phyloP scores from a whole-genome alignment of 35 echinoderm and acorn worm genomes.

The Diadema setosum region DNA sequence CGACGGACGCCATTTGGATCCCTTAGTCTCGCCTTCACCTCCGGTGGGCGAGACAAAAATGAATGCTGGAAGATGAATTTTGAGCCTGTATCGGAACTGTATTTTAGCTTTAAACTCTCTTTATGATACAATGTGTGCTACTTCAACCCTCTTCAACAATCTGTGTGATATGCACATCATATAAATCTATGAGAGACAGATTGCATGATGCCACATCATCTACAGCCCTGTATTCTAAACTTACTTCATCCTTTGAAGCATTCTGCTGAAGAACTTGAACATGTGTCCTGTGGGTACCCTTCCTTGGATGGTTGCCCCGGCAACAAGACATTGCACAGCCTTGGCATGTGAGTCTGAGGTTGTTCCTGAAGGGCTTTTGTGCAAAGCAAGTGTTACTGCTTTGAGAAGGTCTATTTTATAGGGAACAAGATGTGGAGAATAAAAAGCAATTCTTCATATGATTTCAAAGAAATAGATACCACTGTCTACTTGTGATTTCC shows the following conservation, averaged over 20 bases:
- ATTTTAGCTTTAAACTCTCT: too few species aligned
- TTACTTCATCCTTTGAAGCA: slow-evolving; percentile 27
- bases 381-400: not conserved
- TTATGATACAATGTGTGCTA: too few species aligned
- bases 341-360: slow-evolving; percentile 4
- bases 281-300: not conserved
- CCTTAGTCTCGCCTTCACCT: too few species aligned
- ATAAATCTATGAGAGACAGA: not conserved
- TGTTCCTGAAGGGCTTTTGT: not conserved
- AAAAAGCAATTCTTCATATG: too few species aligned
- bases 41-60: too few species aligned
- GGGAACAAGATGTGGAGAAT: too few species aligned
- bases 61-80: too few species aligned
- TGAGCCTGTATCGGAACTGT: too few species aligned
- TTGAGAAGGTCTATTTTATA: slow-evolving; percentile 24
- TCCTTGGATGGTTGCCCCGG: slow-evolving; percentile 26
- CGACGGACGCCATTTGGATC: too few species aligned
- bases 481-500: too few species aligned
- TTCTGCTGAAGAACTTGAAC: slow-evolving; percentile 28
- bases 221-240: not conserved
- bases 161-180: not conserved
- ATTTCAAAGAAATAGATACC: too few species aligned
- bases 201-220: not conserved
- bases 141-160: not conserved
- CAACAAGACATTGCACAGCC: not conserved